Percentiles rank a stretch among this genome's conserved stretches.
Evolutionary conservation across 2,888 invertebrate species (phyloP).

Genomic region (Caprella mutica): DNA sequence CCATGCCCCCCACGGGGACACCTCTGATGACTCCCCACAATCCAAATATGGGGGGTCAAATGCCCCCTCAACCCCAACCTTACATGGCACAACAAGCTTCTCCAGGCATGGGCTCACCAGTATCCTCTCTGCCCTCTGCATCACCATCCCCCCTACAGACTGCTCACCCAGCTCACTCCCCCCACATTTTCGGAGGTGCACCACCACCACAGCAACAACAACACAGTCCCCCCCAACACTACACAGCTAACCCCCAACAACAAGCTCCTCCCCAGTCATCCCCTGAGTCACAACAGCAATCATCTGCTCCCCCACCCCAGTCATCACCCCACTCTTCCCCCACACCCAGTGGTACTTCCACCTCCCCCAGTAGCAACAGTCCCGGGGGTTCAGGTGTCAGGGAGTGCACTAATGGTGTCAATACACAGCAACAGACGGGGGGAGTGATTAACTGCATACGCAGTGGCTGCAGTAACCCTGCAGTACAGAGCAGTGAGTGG

Average conservation of each 20-base stretch:
- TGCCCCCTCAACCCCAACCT: not conserved
- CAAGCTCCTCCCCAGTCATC: not conserved
- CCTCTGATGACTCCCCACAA: conserved; percentile 28
- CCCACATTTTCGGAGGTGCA: conserved; percentile 15
- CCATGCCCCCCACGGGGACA: conserved; percentile 32
- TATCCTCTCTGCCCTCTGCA: conserved; percentile 8
- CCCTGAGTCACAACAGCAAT: not conserved
- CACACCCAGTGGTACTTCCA: not conserved
- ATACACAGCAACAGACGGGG: too few species aligned
- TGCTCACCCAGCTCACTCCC: conserved; percentile 22
- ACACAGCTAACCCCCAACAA: not conserved
- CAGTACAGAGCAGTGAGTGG: conserved; percentile 85
- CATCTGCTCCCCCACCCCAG: not conserved
- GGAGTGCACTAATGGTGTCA: not conserved
- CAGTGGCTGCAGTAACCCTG: conserved; percentile 79
- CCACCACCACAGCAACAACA: not conserved
- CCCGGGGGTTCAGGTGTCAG: not conserved
- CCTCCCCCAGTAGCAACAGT: conserved; percentile 10
- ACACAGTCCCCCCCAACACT: not conserved
- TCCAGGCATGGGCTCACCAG: conserved; percentile 4
- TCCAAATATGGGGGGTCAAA: not conserved
- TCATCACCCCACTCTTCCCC: not conserved
- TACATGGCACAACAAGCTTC: conserved; percentile 4
- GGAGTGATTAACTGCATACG: conserved; percentile 70
- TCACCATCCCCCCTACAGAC: conserved; percentile 12